Conservation (phyloP, 2,113 vertebrate species). For the Thomomys bottae region DNA sequence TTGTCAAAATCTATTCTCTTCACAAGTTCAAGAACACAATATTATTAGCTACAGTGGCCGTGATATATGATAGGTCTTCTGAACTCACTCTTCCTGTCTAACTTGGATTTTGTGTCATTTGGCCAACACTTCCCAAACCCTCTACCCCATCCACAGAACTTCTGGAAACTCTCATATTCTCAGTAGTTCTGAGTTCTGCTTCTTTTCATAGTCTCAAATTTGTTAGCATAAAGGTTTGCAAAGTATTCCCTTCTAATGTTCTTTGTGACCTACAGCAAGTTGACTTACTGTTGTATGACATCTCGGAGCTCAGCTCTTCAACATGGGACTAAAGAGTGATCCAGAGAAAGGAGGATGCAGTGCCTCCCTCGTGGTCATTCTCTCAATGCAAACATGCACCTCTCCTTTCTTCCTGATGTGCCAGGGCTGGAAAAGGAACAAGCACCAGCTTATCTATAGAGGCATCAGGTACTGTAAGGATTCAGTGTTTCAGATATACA, state of each 20-base stretch:
- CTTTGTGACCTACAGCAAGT: too few relatives aligned
- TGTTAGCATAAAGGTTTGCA: too few relatives aligned
- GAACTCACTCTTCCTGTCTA: background rate
- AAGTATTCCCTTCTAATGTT: too few relatives aligned
- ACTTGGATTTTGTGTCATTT: background rate
- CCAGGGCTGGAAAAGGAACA: background rate
- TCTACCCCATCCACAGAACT: background rate
- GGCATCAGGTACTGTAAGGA: background rate
- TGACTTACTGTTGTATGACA: too few relatives aligned
- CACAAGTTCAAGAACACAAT: background rate
- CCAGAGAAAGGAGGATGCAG: background rate
- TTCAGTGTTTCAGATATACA: background rate
- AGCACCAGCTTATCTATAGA: background rate
- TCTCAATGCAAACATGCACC: fast-evolving
- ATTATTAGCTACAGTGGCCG: background rate
- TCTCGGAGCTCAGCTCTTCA: too few relatives aligned
- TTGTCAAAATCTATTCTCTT: background rate
- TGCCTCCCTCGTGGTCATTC: background rate
- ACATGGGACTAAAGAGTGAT: background rate
- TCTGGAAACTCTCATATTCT: background rate
- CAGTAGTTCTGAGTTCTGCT: background rate
- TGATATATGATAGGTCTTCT: background rate
- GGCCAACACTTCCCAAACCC: background rate
- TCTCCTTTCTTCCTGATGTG: background rate
- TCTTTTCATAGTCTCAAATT: too few relatives aligned